A percentile compares a stretch with the other conserved stretches of the same genome.
Conservation (phyloP, 23 tunicate species). For the Ciona savignyi region DNA sequence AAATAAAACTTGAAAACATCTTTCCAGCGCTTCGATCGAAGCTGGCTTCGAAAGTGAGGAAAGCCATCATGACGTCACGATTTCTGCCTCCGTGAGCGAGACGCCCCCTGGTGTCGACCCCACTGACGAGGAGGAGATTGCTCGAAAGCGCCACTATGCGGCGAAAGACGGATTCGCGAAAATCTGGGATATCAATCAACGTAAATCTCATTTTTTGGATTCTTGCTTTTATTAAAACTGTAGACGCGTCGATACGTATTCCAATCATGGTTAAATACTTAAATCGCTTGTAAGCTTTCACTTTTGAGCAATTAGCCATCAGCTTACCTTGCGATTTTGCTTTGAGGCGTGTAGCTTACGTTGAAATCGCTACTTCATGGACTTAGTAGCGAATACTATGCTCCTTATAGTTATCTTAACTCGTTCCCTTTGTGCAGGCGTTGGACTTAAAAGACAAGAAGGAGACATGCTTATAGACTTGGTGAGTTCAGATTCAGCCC, state of each 20-base stretch:
- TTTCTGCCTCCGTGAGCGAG: neutral
- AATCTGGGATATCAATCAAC: slow-evolving; percentile 38
- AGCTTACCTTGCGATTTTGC: no score
- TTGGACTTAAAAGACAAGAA: slow-evolving; percentile 3
- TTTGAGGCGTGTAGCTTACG: no score
- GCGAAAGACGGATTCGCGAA: slow-evolving; percentile 14
- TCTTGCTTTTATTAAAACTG: no score
- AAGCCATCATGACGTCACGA: neutral
- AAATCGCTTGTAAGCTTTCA: no score
- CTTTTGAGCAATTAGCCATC: neutral
- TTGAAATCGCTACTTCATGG: no score
- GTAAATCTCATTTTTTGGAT: slow-evolving; percentile 20
- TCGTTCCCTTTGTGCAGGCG: slow-evolving; percentile 16
- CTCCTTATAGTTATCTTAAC: no score
- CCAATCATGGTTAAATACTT: no score
- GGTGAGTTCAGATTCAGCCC: neutral
- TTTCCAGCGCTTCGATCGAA: no score
- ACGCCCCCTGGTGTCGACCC: slow-evolving; percentile 28
- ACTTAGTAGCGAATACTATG: no score
- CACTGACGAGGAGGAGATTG: slow-evolving; percentile 42
- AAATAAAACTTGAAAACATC: no score
- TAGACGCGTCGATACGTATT: no score
- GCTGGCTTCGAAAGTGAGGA: neutral
- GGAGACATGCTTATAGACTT: slow-evolving; percentile 11
- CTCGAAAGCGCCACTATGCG: slow-evolving; percentile 10